Conservation (phyloP, 1,140 invertebrate species). For the Dendrolimus kikuchii region DNA sequence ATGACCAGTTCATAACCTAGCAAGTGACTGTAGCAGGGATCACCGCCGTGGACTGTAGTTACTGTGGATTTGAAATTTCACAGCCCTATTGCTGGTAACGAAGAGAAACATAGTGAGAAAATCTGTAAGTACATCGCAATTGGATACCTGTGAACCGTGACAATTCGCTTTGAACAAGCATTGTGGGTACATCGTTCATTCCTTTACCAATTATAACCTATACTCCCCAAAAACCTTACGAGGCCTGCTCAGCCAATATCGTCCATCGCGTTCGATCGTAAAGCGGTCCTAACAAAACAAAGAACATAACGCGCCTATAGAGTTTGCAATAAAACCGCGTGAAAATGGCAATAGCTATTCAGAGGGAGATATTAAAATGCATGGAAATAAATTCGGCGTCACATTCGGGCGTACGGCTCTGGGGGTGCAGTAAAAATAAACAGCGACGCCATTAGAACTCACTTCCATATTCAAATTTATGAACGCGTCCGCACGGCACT, state of each 20-base stretch:
- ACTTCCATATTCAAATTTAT: slow-evolving; percentile 72
- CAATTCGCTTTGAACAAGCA: too few species aligned
- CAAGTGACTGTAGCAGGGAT: too few species aligned
- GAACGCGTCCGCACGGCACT: slow-evolving; percentile 49
- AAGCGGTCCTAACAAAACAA: slow-evolving; percentile 45
- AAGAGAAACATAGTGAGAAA: too few species aligned
- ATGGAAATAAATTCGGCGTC: slow-evolving; percentile 72
- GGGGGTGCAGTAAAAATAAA: slow-evolving; percentile 72
- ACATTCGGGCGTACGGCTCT: slow-evolving; percentile 64
- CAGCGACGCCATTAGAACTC: slow-evolving; percentile 71
- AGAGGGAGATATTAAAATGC: slow-evolving; percentile 72
- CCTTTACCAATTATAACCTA: slow-evolving; percentile 1
- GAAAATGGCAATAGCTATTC: slow-evolving; percentile 69
- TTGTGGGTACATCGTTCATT: neutral
- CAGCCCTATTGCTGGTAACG: too few species aligned
- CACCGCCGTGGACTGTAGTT: too few species aligned
- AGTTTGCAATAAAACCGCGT: slow-evolving; percentile 62
- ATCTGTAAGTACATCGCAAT: too few species aligned
- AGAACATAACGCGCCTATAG: slow-evolving; percentile 39
- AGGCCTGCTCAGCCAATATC: slow-evolving; percentile 51
- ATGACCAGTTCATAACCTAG: too few species aligned
- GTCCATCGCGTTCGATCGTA: slow-evolving; percentile 44
- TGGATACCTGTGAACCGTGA: too few species aligned
- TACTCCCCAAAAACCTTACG: slow-evolving; percentile 35
- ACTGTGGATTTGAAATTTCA: too few species aligned